Evolutionary conservation across 1,140 invertebrate genomes (phyloP), one percentile per base, ranked within the genome.

Genomic region (Dinothrombium tinctorium): DNA sequence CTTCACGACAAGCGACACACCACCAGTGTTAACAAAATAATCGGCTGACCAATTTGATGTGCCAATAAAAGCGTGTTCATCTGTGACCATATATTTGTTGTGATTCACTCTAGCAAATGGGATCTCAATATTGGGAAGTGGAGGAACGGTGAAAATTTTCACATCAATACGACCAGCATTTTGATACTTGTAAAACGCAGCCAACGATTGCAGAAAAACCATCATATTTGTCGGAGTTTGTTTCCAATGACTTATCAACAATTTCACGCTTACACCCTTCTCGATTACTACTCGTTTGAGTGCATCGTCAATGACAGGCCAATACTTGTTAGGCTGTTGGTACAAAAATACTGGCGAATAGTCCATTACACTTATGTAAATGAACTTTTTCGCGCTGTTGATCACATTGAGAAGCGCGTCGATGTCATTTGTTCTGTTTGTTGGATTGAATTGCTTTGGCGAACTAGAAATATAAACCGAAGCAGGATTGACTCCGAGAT

Each of bases 51-150:
- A 98, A 62, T 98, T 98, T 23, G 84, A 94, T 0, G 89, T 96
- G 12, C 73, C 89, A 50, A 98, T 84, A 60, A 86, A 95, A 11
- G 79, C 87, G 8, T 69, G 66, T 24, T 72, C 68, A 52, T 98
- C 90, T 0, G 90, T 95, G 2, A 98, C 87, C 89, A 98, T 94
- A 56, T 92, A 96, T 57, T 98, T 98, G 57, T 94, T 94, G 58
- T 98, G 90, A 59, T 94, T 95, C 0, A 98, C 89, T 43, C 89
- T 62, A 0, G 70, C 68, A 62, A 62, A 92, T 5, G 86, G 86
- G 49, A 98, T 87, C 29, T 62, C 58, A 54, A 92, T 79, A 17
- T 72, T 66, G 2, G 68, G 58, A 28, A 58, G 59, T 0, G 81
- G 12, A 32, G 58, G 59, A n/a, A 68, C 62, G 22, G 47, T 50